A percentile compares a stretch with the other conserved stretches of the same genome.
phyloP scores from a whole-genome alignment of 1,140 invertebrate species.

The Capitella teleta region DNA sequence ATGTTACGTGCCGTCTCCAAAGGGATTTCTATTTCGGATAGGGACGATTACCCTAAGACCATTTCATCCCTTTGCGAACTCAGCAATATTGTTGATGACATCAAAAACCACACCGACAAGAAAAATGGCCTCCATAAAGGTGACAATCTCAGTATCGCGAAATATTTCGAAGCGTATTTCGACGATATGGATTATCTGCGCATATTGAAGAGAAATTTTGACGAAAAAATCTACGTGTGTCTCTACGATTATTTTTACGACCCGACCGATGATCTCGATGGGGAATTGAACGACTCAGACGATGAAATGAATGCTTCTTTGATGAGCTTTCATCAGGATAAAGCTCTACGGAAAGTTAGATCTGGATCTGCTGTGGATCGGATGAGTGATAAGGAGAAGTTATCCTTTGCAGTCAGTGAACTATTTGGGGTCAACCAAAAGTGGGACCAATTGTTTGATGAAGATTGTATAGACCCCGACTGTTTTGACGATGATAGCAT shows the following conservation, averaged over 20 bases:
- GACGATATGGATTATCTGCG: slow-evolving; percentile 17
- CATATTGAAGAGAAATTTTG: slow-evolving; percentile 18
- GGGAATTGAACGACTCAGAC: not conserved
- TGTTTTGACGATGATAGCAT: slow-evolving; percentile 23
- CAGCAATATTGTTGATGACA: not conserved
- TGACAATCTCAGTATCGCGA: not conserved
- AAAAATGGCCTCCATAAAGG: not conserved
- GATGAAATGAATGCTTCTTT: slow-evolving; percentile 2
- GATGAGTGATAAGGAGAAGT: not conserved
- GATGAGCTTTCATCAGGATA: slow-evolving; percentile 1
- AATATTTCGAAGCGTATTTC: slow-evolving; percentile 15
- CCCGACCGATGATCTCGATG: not conserved
- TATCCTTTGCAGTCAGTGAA: slow-evolving; percentile 5
- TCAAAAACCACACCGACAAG: not conserved
- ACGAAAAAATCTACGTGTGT: slow-evolving; percentile 14
- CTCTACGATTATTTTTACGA: slow-evolving; percentile 18
- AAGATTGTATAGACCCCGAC: slow-evolving; percentile 14
- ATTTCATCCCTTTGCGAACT: slow-evolving; percentile 5
- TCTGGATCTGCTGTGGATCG: not conserved
- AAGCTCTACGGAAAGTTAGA: not conserved
- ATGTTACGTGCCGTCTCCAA: slow-evolving; percentile 4
- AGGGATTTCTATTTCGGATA: not conserved
- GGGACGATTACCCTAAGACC: not conserved
- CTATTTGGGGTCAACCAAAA: slow-evolving; percentile 8
- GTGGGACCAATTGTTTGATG: slow-evolving; percentile 19